Evolutionary conservation across 2,888 invertebrate genomes (phyloP).

Genomic region (Philaethria dido): DNA sequence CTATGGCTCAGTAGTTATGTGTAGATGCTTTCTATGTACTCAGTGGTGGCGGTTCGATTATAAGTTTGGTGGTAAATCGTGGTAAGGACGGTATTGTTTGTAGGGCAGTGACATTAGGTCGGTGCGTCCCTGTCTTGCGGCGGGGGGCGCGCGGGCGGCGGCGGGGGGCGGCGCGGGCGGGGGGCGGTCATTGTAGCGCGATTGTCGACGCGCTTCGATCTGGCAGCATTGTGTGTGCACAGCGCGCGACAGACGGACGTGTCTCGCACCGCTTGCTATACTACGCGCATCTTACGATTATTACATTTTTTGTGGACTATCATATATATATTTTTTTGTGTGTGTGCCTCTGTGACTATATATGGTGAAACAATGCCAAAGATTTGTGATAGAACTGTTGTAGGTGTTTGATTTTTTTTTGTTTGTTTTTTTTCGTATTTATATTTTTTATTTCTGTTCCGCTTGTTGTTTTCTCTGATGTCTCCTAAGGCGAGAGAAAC

Average conservation of each 20-base stretch:
- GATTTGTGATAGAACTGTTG: constrained; percentile 72
- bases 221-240: constrained; percentile 80
- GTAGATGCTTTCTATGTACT: constrained; percentile 29
- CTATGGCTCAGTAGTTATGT: not conserved
- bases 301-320: constrained; percentile 60
- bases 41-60: constrained; percentile 55
- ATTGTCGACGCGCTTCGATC: constrained; percentile 82
- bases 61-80: constrained; percentile 53
- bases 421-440: constrained; percentile 50
- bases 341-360: constrained; percentile 61
- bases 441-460: constrained; percentile 55
- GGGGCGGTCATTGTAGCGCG: constrained; percentile 79
- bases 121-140: constrained; percentile 80
- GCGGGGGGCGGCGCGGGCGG: constrained; percentile 44
- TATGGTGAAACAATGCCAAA: constrained; percentile 71
- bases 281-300: constrained; percentile 68
- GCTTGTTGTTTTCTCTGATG: constrained; percentile 67
- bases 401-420: constrained; percentile 62
- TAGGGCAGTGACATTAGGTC: constrained; percentile 82
- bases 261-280: constrained; percentile 56
- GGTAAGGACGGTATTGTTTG: constrained; percentile 78
- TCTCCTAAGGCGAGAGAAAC: constrained; percentile 73
- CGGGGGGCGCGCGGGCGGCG: constrained; percentile 77
- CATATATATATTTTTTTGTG: constrained; percentile 57
- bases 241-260: constrained; percentile 69